phyloP scores from a whole-genome alignment of 2,888 invertebrate species.

The Andrena praecox region DNA sequence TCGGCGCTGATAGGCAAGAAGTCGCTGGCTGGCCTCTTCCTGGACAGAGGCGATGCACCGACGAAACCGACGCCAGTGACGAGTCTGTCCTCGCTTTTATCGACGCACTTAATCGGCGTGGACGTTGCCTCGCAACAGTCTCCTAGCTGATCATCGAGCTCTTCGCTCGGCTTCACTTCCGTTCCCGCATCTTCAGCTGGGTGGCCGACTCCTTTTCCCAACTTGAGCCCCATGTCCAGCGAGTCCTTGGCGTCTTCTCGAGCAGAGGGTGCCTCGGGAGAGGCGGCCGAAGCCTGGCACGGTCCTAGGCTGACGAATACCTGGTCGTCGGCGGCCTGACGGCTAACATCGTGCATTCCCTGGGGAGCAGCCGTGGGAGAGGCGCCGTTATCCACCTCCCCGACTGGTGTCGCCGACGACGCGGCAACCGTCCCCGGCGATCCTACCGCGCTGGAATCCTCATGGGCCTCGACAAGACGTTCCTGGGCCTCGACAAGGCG shows the following conservation, averaged over 20 bases:
- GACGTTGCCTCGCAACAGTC: neutral
- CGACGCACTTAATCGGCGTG: neutral
- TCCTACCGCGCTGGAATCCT: slow-evolving; percentile 76
- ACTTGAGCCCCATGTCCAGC: slow-evolving; percentile 16
- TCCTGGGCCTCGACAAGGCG: slow-evolving; percentile 63
- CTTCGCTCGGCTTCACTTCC: neutral
- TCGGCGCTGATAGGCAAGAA: slow-evolving; percentile 77
- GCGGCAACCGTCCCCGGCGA: neutral
- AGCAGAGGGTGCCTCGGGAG: neutral
- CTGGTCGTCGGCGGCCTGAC: neutral
- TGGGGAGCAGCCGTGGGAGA: neutral
- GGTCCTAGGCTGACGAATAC: neutral
- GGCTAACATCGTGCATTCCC: neutral
- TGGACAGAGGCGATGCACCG: slow-evolving; percentile 33
- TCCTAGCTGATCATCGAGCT: no score
- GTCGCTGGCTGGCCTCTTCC: slow-evolving; percentile 75
- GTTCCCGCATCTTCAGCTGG: neutral
- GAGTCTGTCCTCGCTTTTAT: slow-evolving; percentile 17
- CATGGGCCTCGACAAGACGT: slow-evolving; percentile 72
- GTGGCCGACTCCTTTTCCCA: neutral
- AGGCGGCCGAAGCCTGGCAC: slow-evolving; percentile 2
- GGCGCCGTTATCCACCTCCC: neutral
- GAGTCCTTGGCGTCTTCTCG: neutral
- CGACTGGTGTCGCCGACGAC: neutral
- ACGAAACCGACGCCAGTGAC: neutral